phyloP scores from a whole-genome alignment of 2,888 invertebrate species.

The Drosophila gaucha region DNA sequence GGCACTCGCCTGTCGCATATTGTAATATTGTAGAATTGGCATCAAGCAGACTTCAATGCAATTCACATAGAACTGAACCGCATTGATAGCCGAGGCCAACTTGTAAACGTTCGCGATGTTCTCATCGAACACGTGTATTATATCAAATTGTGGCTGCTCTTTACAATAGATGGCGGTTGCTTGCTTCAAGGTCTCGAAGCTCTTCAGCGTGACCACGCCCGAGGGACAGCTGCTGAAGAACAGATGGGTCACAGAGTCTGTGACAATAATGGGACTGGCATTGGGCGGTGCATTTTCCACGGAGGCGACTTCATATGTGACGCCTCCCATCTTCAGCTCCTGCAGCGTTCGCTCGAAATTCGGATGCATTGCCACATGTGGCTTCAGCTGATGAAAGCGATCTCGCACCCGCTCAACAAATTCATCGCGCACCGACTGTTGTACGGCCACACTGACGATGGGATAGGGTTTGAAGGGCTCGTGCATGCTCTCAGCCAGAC shows the following conservation, averaged over 20 bases:
- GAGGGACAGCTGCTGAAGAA: conserved; percentile 55
- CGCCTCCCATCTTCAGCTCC: conserved; percentile 45
- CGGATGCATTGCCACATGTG: conserved; percentile 48
- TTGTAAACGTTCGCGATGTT: conserved; percentile 72
- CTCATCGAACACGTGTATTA: conserved; percentile 78
- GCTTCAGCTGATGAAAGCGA: conserved; percentile 62
- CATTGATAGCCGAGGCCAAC: conserved; percentile 61
- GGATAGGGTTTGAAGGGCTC: conserved; percentile 66
- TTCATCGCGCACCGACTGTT: conserved; percentile 68
- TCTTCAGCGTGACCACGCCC: conserved; percentile 69
- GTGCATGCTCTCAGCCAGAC: conserved; percentile 71
- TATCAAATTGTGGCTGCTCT: conserved; percentile 60
- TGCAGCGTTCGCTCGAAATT: conserved; percentile 40
- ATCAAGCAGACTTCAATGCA: conserved; percentile 67
- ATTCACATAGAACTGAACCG: conserved; percentile 77
- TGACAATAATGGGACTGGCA: conserved; percentile 72
- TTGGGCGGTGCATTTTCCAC: conserved; percentile 39
- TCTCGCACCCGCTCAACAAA: conserved; percentile 67
- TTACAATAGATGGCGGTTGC: conserved; percentile 54
- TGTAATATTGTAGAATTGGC: conserved; percentile 48
- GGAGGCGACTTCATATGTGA: conserved; percentile 57
- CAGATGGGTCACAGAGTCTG: conserved; percentile 68
- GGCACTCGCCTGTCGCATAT: conserved; percentile 29
- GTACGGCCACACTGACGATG: conserved; percentile 76
- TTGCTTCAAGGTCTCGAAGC: conserved; percentile 72